Conservation (phyloP, 2,888 invertebrate genomes). For the Drosophila emarginata region DNA sequence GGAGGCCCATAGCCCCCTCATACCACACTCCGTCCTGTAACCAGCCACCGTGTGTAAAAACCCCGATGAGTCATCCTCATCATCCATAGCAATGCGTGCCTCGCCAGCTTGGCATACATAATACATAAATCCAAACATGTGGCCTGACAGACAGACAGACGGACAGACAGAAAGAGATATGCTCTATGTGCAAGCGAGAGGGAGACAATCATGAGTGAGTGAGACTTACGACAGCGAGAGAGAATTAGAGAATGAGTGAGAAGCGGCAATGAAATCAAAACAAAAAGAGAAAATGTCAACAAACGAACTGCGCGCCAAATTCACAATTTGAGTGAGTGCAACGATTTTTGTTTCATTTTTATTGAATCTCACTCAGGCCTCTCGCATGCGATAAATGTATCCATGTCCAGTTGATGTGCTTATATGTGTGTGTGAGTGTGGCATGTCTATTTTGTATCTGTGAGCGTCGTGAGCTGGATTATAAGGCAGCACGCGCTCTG, state of each 20-base stretch:
- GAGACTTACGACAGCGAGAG: not conserved
- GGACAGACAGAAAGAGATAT: constrained; percentile 9
- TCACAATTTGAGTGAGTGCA: constrained; percentile 40
- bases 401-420: not conserved
- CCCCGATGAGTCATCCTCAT: constrained; percentile 80
- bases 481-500: constrained; percentile 3
- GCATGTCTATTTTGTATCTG: constrained; percentile 10
- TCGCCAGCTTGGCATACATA: constrained; percentile 62
- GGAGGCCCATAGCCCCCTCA: constrained; percentile 54
- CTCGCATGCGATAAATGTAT: constrained; percentile 60
- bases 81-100: constrained; percentile 59
- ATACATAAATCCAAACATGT: constrained; percentile 57
- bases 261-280: constrained; percentile 57
- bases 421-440: constrained; percentile 20
- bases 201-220: constrained; percentile 4
- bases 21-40: constrained; percentile 12
- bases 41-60: constrained; percentile 74
- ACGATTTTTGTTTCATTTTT: constrained; percentile 31
- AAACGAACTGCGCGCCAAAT: constrained; percentile 79
- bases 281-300: constrained; percentile 70
- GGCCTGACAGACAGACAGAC: constrained; percentile 29
- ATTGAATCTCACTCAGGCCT: constrained; percentile 29
- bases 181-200: not conserved
- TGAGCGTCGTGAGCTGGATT: constrained; percentile 20
- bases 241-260: constrained; percentile 2